These are phyloP conservation scores for Corythornis vintsioides DNA, from an alignment of 2,113 vertebrate species.

Conservation along the genomic window DNA sequence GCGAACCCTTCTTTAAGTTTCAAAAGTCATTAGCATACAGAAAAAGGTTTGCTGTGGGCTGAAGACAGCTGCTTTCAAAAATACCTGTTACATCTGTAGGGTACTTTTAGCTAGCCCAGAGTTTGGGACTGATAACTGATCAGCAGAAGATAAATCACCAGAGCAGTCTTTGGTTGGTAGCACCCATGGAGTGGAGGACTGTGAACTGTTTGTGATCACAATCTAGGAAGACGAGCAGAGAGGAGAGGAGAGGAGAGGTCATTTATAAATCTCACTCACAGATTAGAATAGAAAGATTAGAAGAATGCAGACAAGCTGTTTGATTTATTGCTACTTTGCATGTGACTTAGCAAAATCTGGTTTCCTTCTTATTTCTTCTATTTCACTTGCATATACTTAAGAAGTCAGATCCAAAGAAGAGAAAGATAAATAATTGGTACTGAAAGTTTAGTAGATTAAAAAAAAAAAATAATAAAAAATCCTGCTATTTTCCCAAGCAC, in stretches of 20 bases:
- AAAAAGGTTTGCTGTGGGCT: constrained; percentile 26
- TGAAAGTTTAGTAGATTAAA: constrained; percentile 40
- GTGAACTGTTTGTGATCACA: constrained; percentile 46
- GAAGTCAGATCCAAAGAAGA: constrained; percentile 47
- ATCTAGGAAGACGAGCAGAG: constrained; percentile 47
- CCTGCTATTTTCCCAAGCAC: not conserved
- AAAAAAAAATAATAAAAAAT: not conserved
- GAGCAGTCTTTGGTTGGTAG: constrained; percentile 8
- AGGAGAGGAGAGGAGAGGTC: constrained; percentile 35
- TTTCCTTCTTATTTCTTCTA: constrained; percentile 51
- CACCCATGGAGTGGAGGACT: constrained; percentile 53
- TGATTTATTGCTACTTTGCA: constrained; percentile 65
- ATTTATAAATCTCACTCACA: constrained; percentile 62
- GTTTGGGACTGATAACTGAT: constrained; percentile 12
- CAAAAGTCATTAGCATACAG: constrained; percentile 49
- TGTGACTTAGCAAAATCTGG: constrained; percentile 61
- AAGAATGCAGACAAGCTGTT: constrained; percentile 65
- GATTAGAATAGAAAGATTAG: constrained; percentile 67
- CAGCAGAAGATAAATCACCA: constrained; percentile 39
- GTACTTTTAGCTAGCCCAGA: constrained; percentile 6
- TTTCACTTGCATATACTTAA: constrained; percentile 56
- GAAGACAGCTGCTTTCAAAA: not conserved
- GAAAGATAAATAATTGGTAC: constrained; percentile 51
- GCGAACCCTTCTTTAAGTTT: not conserved
- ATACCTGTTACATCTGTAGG: constrained; percentile 33